phyloP scores from a whole-genome alignment of 2,797 vertebrate genomes.

The Setipinna tenuifilis region DNA sequence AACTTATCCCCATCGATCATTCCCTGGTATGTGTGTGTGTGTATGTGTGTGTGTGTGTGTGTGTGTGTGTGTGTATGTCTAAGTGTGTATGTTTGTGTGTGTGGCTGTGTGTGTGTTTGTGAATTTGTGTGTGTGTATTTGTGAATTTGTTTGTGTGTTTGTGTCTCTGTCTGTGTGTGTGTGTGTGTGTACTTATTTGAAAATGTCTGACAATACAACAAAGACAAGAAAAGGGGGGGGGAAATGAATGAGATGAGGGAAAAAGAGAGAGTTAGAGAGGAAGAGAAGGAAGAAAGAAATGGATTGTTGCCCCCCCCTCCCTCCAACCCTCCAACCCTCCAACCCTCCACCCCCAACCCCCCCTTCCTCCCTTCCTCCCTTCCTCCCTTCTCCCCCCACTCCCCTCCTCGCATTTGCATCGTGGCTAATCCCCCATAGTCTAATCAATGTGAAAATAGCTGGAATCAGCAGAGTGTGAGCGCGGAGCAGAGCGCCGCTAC shows the following conservation, averaged over 20 bases:
- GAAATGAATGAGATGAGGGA: background rate
- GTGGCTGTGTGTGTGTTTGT: conserved; percentile 8
- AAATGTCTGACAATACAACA: background rate
- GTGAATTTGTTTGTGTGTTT: background rate
- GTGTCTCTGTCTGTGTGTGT: too few species aligned
- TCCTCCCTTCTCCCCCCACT: background rate
- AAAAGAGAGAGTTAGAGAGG: conserved; percentile 19
- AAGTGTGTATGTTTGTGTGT: background rate
- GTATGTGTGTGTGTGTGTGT: background rate
- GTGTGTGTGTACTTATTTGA: background rate
- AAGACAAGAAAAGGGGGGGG: too few species aligned
- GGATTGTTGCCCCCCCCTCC: conserved; percentile 4
- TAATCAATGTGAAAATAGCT: conserved; percentile 77
- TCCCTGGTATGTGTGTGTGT: background rate
- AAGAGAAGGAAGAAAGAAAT: background rate
- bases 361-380: too few species aligned
- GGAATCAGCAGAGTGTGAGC: conserved; percentile 76
- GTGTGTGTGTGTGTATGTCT: background rate
- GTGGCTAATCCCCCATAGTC: conserved; percentile 73
- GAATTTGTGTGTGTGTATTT: background rate
- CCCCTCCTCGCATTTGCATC: conserved; percentile 66
- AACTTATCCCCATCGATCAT: background rate
- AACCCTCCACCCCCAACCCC: too few species aligned
- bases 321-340: too few species aligned
- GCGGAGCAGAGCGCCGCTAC: conserved; percentile 36